Percentiles rank a stretch among this genome's conserved stretches.
phyloP scores from a whole-genome alignment of 2,797 vertebrate genomes.

The Eremophila alpestris region DNA sequence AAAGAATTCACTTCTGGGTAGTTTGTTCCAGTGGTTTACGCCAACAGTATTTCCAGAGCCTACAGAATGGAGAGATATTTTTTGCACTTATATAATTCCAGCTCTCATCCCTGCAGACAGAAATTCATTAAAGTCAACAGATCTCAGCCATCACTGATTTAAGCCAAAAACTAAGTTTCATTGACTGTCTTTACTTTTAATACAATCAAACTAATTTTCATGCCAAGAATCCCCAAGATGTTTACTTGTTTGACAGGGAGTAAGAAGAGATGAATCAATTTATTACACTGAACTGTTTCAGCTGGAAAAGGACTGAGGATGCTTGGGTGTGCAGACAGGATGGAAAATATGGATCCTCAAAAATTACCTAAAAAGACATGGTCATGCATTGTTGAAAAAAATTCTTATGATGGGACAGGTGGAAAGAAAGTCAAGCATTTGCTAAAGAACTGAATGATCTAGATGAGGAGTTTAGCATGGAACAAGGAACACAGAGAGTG shows the following conservation, averaged over 20 bases:
- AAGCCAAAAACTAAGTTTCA: slow-evolving; percentile 14
- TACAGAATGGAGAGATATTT: slow-evolving; percentile 47
- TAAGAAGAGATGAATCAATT: not conserved
- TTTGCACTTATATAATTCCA: slow-evolving; percentile 34
- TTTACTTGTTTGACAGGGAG: not conserved
- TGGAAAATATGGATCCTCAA: not conserved
- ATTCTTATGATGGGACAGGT: not conserved
- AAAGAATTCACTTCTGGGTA: slow-evolving; percentile 40
- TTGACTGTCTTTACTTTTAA: not conserved
- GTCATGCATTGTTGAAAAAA: not conserved
- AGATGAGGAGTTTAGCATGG: not conserved
- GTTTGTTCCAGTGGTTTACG: slow-evolving; percentile 56
- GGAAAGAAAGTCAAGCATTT: not conserved
- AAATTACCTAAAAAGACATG: not conserved
- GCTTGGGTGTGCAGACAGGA: not conserved
- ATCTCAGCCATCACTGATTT: not conserved
- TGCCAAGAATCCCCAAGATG: not conserved
- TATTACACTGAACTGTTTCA: not conserved
- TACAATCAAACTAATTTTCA: not conserved
- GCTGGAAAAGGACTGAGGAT: not conserved
- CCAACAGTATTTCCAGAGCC: slow-evolving; percentile 46
- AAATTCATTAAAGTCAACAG: slow-evolving; percentile 31
- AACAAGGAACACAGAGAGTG: not conserved
- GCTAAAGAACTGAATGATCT: not conserved
- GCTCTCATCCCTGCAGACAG: not conserved